A percentile compares a stretch with the other conserved stretches of the same genome.
Conservation (phyloP, 1,140 invertebrate genomes). For the Lamellibrachia luymesi region DNA sequence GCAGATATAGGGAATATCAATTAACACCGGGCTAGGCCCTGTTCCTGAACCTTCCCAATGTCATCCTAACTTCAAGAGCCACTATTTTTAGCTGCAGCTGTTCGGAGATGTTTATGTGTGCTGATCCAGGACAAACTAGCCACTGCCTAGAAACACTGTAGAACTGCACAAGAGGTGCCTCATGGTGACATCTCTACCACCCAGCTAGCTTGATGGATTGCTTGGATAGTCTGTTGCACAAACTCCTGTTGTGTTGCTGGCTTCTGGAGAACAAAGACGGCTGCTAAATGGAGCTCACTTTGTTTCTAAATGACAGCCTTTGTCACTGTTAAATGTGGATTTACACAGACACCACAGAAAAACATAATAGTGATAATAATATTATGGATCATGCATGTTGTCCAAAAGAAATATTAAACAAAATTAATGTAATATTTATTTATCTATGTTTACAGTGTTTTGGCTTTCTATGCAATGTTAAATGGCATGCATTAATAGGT, state of each 20-base stretch:
- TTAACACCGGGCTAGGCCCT: not conserved
- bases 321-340: not conserved
- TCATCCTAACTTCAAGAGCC: not conserved
- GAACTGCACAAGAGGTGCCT: not conserved
- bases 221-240: not conserved
- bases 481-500: not conserved
- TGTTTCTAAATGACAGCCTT: not conserved
- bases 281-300: not conserved
- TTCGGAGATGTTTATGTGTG: not conserved
- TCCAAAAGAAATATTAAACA: not conserved
- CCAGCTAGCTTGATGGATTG: not conserved
- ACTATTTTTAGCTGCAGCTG: not conserved
- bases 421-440: too few relatives aligned
- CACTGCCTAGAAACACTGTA: constrained; percentile 1
- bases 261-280: not conserved
- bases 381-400: not conserved
- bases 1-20: not conserved
- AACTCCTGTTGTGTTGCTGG: not conserved
- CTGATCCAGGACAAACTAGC: not conserved
- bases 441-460: not conserved
- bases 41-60: not conserved
- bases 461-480: not conserved
- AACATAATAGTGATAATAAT: not conserved
- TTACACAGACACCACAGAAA: not conserved
- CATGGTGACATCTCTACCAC: constrained; percentile 3